A percentile compares a stretch with the other conserved stretches of the same genome.
These are phyloP conservation scores for Chymomyza procnemis DNA, from an alignment of 2,888 invertebrate species.

Conservation along the genomic window DNA sequence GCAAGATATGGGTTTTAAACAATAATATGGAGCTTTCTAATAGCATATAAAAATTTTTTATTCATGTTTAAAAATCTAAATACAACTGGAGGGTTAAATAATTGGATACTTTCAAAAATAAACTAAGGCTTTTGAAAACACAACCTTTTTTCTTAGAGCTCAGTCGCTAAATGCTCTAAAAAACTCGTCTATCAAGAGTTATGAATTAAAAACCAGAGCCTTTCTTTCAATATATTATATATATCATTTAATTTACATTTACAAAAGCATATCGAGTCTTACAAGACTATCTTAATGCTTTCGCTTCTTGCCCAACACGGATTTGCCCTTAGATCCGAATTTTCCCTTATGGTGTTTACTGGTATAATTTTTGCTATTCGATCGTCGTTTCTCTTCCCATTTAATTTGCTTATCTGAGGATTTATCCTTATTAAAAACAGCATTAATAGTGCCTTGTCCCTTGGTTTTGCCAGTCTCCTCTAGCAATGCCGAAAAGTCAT, in stretches of 20 bases:
- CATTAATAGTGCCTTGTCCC: slow-evolving; percentile 84
- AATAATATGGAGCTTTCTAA: too few species aligned
- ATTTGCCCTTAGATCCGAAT: slow-evolving; percentile 17
- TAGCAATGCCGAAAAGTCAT: slow-evolving; percentile 91
- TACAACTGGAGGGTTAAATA: too few species aligned
- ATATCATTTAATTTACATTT: not conserved
- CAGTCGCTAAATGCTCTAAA: too few species aligned
- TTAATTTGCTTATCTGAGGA: slow-evolving; percentile 87
- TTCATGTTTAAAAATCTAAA: too few species aligned
- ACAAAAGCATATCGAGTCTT: not conserved
- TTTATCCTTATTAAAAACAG: slow-evolving; percentile 87
- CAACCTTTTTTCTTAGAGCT: too few species aligned
- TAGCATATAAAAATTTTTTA: too few species aligned
- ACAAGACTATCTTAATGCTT: slow-evolving; percentile 38
- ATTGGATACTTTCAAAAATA: too few species aligned
- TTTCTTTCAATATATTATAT: too few species aligned
- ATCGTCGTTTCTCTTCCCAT: slow-evolving; percentile 86
- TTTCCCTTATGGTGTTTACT: slow-evolving; percentile 53
- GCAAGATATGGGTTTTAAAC: too few species aligned
- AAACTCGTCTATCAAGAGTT: too few species aligned
- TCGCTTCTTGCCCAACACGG: slow-evolving; percentile 53
- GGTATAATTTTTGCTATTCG: slow-evolving; percentile 68
- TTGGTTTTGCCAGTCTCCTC: slow-evolving; percentile 88
- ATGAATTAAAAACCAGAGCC: too few species aligned
- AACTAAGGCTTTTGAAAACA: too few species aligned